These are phyloP conservation scores for Myotis yumanensis DNA, from an alignment of 2,113 vertebrate species.

Conservation along the genomic window DNA sequence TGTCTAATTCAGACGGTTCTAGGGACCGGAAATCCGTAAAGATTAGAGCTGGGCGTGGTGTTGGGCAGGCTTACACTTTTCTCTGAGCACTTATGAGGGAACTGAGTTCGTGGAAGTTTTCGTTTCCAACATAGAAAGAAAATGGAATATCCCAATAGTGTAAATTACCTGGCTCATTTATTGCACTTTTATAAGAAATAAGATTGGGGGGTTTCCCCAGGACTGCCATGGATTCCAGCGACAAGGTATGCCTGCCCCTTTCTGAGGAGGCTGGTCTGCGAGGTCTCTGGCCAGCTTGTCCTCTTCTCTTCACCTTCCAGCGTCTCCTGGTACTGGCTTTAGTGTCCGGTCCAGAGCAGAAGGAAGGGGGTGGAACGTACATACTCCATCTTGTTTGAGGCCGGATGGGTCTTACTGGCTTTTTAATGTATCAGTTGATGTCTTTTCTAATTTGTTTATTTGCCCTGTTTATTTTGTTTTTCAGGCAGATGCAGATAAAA, in stretches of 20 bases:
- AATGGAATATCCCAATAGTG: neutral
- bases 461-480: conserved; percentile 70
- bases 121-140: neutral
- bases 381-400: neutral
- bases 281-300: neutral
- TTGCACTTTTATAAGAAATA: conserved; percentile 46
- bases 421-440: neutral
- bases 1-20: neutral
- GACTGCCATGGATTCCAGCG: neutral
- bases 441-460: conserved; percentile 59
- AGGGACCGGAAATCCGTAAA: neutral
- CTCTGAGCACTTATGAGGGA: neutral
- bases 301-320: neutral
- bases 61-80: neutral
- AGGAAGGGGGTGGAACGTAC: neutral
- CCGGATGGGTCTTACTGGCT: neutral
- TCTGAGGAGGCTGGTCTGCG: neutral
- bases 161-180: neutral
- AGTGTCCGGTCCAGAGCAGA: neutral
- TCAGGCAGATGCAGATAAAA: conserved; percentile 80
- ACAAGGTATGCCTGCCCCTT: neutral
- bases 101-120: neutral
- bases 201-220: neutral
- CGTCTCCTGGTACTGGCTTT: neutral
- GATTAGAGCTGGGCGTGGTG: neutral